phyloP scores from a whole-genome alignment of 2,113 vertebrate genomes.

The Psettodes erumei region DNA sequence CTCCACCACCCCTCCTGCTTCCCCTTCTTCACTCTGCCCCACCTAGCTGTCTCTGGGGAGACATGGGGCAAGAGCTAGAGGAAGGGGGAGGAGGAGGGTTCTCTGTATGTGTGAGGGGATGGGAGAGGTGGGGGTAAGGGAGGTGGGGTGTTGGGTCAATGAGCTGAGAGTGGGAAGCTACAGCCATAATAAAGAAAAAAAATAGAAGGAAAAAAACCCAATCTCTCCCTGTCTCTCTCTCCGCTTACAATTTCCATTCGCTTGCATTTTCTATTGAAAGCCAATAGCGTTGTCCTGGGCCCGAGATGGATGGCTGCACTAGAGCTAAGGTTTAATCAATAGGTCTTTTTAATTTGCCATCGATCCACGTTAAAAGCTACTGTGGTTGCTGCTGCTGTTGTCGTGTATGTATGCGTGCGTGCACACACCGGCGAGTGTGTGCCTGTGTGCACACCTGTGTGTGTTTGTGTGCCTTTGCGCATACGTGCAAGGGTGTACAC shows the following conservation, averaged over 20 bases:
- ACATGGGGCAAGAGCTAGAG: constrained; percentile 48
- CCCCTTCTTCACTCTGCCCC: constrained; percentile 56
- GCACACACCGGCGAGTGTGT: constrained; percentile 21
- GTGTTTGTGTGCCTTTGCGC: background rate
- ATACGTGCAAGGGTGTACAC: background rate
- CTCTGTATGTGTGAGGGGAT: constrained; percentile 12
- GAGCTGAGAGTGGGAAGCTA: constrained; percentile 75
- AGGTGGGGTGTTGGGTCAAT: constrained; percentile 64
- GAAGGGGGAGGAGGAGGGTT: background rate
- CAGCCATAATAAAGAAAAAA: constrained; percentile 68
- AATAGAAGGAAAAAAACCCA: constrained; percentile 57
- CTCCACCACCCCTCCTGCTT: constrained; percentile 17
- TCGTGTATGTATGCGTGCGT: constrained; percentile 28
- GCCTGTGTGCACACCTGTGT: background rate
- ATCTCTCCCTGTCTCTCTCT: constrained; percentile 63
- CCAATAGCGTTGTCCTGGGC: constrained; percentile 83
- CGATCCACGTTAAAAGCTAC: constrained; percentile 87
- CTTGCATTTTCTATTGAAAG: constrained; percentile 88
- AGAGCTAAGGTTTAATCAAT: constrained; percentile 90
- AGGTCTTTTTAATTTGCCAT: constrained; percentile 89
- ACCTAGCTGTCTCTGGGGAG: constrained; percentile 73
- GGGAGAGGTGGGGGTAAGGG: background rate
- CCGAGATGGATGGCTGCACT: constrained; percentile 86
- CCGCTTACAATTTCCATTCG: constrained; percentile 86
- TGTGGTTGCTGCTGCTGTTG: constrained; percentile 74